phyloP scores from a whole-genome alignment of 2,797 vertebrate species.

The Silurus lanzhouensis region DNA sequence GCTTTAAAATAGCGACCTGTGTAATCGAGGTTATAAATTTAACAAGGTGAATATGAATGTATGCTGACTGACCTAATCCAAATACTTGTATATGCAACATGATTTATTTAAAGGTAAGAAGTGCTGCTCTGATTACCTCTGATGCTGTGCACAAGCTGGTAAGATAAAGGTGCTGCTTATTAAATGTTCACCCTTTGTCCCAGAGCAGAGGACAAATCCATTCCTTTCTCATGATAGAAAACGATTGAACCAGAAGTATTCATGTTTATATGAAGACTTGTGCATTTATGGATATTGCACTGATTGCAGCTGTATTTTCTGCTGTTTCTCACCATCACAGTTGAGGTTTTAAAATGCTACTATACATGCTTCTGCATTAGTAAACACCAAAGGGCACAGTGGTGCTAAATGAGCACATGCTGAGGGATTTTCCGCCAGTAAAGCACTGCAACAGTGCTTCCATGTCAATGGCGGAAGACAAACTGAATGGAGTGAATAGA shows the following conservation, averaged over 20 bases:
- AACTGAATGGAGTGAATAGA: background rate
- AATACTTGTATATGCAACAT: no score
- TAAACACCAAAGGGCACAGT: background rate
- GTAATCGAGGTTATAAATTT: no score
- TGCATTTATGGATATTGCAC: background rate
- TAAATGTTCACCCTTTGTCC: background rate
- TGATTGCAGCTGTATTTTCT: background rate
- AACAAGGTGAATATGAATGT: no score
- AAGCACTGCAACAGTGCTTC: background rate
- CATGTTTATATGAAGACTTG: background rate
- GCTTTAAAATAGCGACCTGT: no score
- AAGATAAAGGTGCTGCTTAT: background rate
- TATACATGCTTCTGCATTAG: background rate
- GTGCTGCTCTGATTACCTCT: background rate
- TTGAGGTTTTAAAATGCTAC: background rate
- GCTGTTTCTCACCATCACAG: background rate
- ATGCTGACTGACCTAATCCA: no score
- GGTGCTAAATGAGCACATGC: background rate
- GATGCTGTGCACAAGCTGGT: background rate
- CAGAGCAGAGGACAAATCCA: background rate
- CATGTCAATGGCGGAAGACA: background rate
- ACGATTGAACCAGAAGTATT: background rate
- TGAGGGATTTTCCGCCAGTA: background rate
- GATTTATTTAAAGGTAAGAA: background rate
- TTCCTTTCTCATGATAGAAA: background rate